Conservation (phyloP, 2,113 vertebrate species). For the Pycnonotus jocosus region DNA sequence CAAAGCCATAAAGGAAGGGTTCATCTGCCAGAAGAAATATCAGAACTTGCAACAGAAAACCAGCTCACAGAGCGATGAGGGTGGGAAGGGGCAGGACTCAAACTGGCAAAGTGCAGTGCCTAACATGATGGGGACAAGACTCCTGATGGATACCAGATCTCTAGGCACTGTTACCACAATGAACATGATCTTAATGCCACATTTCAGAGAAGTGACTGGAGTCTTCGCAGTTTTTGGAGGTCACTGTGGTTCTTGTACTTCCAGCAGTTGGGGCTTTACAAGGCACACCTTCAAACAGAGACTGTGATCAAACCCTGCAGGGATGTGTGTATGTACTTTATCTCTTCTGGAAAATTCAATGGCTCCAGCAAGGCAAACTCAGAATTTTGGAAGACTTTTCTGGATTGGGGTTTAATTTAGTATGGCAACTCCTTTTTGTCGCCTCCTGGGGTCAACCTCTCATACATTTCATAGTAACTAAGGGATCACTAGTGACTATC, state of each 20-base stretch:
- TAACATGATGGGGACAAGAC: neutral
- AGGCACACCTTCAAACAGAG: neutral
- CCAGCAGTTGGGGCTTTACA: fast-evolving
- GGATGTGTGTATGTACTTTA: neutral
- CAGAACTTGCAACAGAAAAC: neutral
- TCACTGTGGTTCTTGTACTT: neutral
- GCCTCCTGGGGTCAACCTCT: neutral
- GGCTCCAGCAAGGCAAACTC: neutral
- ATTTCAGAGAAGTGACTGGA: neutral
- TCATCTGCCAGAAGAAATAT: neutral
- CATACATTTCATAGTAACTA: neutral
- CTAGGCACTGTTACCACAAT: neutral
- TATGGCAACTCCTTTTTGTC: neutral
- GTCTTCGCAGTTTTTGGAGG: neutral
- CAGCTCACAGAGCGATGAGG: neutral
- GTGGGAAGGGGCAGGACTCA: neutral
- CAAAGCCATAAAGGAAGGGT: neutral
- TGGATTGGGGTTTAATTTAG: neutral
- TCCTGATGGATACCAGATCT: neutral
- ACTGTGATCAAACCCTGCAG: neutral
- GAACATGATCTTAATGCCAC: neutral
- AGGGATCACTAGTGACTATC: neutral
- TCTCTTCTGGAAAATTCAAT: neutral
- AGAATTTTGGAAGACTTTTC: neutral
- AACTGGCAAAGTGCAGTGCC: neutral